Conservation (phyloP, 30 jellyfish, hydroid and myxozoan species). For the Sanderia malayensis region DNA sequence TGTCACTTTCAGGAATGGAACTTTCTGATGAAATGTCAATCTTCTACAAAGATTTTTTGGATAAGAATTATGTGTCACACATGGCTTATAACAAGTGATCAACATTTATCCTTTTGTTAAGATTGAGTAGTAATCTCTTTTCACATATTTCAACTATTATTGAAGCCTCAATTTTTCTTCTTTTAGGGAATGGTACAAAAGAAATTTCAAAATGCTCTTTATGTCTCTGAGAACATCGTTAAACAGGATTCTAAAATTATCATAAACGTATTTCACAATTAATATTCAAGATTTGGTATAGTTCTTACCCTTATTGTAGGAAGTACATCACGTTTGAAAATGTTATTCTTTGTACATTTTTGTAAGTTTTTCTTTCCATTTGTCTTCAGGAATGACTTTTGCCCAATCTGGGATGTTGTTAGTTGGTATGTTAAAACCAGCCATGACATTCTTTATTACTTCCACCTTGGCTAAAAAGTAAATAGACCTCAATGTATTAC, state of each 20-base stretch:
- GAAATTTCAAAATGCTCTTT: constrained; percentile 54
- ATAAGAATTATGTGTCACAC: constrained; percentile 51
- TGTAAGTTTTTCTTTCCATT: constrained; percentile 63
- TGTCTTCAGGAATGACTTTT: constrained; percentile 68
- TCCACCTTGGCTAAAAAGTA: constrained; percentile 63
- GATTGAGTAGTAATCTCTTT: too few relatives aligned
- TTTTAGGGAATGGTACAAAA: constrained; percentile 73
- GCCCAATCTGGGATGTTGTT: constrained; percentile 92
- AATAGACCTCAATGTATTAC: too few relatives aligned
- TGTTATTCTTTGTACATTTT: not conserved
- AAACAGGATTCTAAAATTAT: constrained; percentile 25
- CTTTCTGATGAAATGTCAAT: constrained; percentile 74
- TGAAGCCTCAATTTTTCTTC: not conserved
- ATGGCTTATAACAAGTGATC: constrained; percentile 76
- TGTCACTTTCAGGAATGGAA: constrained; percentile 43
- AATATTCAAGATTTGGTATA: too few relatives aligned
- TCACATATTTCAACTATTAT: not conserved
- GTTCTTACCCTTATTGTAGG: too few relatives aligned
- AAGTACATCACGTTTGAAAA: too few relatives aligned
- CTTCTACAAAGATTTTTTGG: constrained; percentile 78
- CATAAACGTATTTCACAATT: too few relatives aligned
- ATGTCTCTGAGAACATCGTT: constrained; percentile 41
- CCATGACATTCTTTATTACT: constrained; percentile 73
- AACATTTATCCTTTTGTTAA: too few relatives aligned
- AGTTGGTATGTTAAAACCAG: constrained; percentile 69